phyloP scores from a whole-genome alignment of 2,113 vertebrate species.

The Vimba vimba region DNA sequence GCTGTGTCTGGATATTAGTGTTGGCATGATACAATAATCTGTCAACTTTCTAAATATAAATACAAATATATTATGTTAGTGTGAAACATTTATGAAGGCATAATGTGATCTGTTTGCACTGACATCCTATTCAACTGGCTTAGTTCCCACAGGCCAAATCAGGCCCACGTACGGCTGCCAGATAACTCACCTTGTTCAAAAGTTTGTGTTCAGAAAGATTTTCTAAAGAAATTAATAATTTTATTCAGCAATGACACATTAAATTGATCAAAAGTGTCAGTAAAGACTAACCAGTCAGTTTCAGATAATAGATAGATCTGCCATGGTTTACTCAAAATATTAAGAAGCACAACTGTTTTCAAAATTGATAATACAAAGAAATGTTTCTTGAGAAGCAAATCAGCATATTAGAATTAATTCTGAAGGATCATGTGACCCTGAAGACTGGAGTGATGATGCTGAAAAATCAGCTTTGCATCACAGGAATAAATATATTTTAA shows the following conservation, averaged over 20 bases:
- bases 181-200: background rate
- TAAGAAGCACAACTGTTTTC: background rate
- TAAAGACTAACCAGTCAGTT: background rate
- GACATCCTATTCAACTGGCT: background rate
- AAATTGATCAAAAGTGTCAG: background rate
- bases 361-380: background rate
- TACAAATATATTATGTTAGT: background rate
- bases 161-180: background rate
- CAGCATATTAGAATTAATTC: background rate
- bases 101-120: background rate
- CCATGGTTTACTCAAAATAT: background rate
- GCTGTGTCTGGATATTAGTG: background rate
- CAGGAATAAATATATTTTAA: background rate
- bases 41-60: background rate
- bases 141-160: background rate
- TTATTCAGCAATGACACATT: background rate
- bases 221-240: background rate
- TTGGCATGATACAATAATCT: slow-evolving; percentile 3
- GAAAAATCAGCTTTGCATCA: background rate
- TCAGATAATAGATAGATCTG: background rate
- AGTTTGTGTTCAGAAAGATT: background rate
- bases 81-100: background rate
- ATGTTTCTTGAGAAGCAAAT: background rate
- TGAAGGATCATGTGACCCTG: background rate
- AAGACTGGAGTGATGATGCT: background rate